Conservation (phyloP, 1,140 invertebrate genomes). For the Globodera rostochiensis region DNA sequence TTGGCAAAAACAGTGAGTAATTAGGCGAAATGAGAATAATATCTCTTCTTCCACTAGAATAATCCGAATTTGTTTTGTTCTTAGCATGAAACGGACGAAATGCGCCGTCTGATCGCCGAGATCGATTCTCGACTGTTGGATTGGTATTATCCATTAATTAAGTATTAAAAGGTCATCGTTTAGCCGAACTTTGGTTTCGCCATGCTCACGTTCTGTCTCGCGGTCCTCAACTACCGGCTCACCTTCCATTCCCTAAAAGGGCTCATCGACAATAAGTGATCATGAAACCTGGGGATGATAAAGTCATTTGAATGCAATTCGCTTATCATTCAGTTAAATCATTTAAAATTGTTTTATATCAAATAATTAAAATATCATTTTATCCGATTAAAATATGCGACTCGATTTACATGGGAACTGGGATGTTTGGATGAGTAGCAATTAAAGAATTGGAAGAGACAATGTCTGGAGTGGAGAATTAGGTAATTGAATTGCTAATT, state of each 20-base stretch:
- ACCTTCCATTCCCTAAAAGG: not conserved
- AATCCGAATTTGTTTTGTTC: slow-evolving; percentile 27
- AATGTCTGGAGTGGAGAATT: no score
- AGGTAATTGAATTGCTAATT: no score
- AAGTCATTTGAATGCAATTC: no score
- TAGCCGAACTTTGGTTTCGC: slow-evolving; percentile 47
- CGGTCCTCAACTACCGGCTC: slow-evolving; percentile 27
- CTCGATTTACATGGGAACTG: no score
- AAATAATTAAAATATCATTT: no score
- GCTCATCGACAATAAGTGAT: no score
- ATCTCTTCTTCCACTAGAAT: not conserved
- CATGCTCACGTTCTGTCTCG: slow-evolving; percentile 46
- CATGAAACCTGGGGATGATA: no score
- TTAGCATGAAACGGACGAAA: slow-evolving; percentile 57
- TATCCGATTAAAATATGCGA: no score
- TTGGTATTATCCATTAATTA: slow-evolving; percentile 24
- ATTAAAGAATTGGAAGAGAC: no score
- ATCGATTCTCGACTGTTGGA: slow-evolving; percentile 54
- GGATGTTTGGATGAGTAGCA: no score
- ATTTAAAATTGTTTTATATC: no score
- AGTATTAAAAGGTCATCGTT: not conserved
- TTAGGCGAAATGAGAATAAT: not conserved
- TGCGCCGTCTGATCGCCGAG: slow-evolving; percentile 53
- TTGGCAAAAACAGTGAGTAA: slow-evolving; percentile 47
- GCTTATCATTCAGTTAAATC: no score